Evolutionary conservation across 2,797 vertebrate genomes (phyloP).

Genomic region (Sarcophilus harrisii): DNA sequence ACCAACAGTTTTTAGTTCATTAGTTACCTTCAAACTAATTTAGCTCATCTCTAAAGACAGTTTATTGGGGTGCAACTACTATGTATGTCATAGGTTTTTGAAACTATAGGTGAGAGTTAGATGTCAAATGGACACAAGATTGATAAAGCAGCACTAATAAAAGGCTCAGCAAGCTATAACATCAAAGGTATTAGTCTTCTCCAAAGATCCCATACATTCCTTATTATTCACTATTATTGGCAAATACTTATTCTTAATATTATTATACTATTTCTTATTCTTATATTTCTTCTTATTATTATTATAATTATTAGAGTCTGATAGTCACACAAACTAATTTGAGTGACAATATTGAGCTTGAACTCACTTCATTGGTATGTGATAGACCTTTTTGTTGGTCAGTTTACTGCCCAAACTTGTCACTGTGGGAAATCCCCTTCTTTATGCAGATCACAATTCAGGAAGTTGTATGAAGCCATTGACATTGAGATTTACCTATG

Average conservation of each 20-base stretch:
- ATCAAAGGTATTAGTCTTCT: background rate
- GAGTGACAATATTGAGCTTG: background rate
- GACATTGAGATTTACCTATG: background rate
- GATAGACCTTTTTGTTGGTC: background rate
- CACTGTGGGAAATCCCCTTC: background rate
- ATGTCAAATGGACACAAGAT: background rate
- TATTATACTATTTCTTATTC: too few species aligned
- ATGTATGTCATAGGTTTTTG: background rate
- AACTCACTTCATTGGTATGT: background rate
- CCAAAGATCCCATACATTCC: too few species aligned
- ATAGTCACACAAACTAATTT: background rate
- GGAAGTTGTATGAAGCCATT: background rate
- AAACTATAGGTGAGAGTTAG: background rate
- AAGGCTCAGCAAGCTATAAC: background rate
- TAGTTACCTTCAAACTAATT: background rate
- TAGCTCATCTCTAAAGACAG: too few species aligned
- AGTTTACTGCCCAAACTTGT: background rate
- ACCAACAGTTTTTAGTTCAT: background rate
- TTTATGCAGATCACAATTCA: background rate
- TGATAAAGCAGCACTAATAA: background rate
- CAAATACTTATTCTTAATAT: too few species aligned
- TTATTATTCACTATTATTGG: background rate
- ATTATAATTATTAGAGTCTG: too few species aligned
- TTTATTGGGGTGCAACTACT: too few species aligned
- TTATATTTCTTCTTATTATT: background rate